Evolutionary conservation across 2,797 vertebrate genomes (phyloP).

Genomic region (Craterocephalus amniculus): DNA sequence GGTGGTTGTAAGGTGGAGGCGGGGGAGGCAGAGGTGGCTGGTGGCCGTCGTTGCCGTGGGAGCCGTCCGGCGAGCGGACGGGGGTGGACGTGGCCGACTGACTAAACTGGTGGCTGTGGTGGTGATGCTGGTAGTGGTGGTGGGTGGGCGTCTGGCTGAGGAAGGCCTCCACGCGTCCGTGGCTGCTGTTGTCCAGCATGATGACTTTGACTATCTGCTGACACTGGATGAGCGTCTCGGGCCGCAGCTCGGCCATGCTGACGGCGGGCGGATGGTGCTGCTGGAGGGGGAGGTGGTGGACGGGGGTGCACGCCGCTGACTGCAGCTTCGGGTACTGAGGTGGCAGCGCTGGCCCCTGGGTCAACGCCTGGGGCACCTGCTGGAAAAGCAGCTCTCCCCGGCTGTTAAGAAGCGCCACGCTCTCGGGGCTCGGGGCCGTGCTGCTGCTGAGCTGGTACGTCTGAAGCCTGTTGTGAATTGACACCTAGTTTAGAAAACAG

Average conservation of each 20-base stretch:
- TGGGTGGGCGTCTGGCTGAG: conserved; percentile 93
- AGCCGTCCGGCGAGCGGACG: conserved; percentile 79
- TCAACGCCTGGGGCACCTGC: conserved; percentile 71
- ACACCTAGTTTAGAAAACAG: conserved; percentile 99
- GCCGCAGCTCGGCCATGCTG: conserved; percentile 84
- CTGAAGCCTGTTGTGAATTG: conserved; percentile 99
- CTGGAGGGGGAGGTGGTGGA: conserved; percentile 73
- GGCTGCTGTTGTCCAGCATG: conserved; percentile 93
- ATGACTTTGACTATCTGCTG: conserved; percentile 99
- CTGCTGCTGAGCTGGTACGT: conserved; percentile 93
- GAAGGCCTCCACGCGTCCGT: conserved; percentile 91
- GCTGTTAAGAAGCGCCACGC: conserved; percentile 88
- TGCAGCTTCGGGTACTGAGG: conserved; percentile 74
- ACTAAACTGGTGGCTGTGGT: conserved; percentile 77
- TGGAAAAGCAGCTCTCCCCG: conserved; percentile 81
- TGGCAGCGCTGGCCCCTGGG: conserved; percentile 79
- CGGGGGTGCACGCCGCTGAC: conserved; percentile 74
- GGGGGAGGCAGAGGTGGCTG: conserved; percentile 95
- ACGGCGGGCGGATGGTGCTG: conserved; percentile 70
- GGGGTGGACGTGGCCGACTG: conserved; percentile 86
- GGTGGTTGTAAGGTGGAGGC: conserved; percentile 95
- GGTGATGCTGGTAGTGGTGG: conserved; percentile 77
- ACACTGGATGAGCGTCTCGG: conserved; percentile 96
- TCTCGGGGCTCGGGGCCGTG: conserved; percentile 89
- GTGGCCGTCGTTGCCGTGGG: conserved; percentile 83